Conservation (phyloP, 2,888 invertebrate genomes). For the Holacanthella duospinosa region DNA sequence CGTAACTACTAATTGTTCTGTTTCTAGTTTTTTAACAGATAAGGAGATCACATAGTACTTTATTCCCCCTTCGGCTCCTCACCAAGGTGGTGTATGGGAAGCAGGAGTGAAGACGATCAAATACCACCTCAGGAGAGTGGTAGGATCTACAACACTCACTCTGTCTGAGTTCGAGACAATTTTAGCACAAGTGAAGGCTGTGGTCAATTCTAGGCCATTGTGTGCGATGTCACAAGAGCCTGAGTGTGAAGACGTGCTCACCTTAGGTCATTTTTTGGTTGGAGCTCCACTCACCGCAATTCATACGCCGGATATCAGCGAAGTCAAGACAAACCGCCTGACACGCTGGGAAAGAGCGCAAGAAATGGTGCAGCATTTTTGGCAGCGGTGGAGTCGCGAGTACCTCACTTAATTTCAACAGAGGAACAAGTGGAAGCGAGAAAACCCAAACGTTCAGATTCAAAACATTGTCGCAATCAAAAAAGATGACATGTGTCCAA, state of each 20-base stretch:
- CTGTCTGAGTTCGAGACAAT: neutral
- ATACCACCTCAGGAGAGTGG: slow-evolving; percentile 20
- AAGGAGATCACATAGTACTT: slow-evolving; percentile 22
- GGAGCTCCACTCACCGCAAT: slow-evolving; percentile 27
- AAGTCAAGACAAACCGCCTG: slow-evolving; percentile 9
- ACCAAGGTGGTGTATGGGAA: slow-evolving; percentile 22
- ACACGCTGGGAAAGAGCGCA: slow-evolving; percentile 15
- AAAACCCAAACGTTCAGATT: neutral
- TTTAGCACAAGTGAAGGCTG: neutral
- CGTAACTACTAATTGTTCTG: neutral
- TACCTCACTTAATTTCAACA: slow-evolving; percentile 16
- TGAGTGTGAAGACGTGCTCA: slow-evolving; percentile 26
- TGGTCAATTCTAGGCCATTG: slow-evolving; percentile 25
- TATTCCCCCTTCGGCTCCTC: slow-evolving; percentile 18
- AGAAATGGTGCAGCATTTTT: slow-evolving; percentile 15
- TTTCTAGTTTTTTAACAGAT: neutral
- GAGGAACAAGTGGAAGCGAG: slow-evolving; percentile 15
- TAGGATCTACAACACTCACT: neutral
- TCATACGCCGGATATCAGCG: slow-evolving; percentile 8
- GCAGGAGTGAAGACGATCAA: no score
- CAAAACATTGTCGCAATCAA: slow-evolving; percentile 13
- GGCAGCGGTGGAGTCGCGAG: slow-evolving; percentile 15
- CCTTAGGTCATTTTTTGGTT: slow-evolving; percentile 39
- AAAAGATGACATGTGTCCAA: slow-evolving; percentile 4
- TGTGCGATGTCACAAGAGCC: slow-evolving; percentile 31